Evolutionary conservation across 2,888 invertebrate genomes (phyloP).

Genomic region (Linhomoeus sp.): DNA sequence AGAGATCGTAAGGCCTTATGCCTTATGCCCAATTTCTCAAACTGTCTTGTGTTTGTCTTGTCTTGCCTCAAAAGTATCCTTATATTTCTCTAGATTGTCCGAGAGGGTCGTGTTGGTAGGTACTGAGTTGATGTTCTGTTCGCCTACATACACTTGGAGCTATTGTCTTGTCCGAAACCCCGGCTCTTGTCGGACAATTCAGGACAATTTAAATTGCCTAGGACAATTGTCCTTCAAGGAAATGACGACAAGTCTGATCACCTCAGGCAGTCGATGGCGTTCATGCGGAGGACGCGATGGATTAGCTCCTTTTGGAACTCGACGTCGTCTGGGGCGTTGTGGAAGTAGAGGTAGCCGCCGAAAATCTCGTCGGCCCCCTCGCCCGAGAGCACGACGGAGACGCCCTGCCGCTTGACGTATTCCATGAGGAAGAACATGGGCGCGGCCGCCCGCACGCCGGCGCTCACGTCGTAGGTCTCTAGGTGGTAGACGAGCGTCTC

Average conservation of each 20-base stretch:
- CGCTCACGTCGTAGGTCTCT: constrained; percentile 73
- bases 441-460: constrained; percentile 55
- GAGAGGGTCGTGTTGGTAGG: no score
- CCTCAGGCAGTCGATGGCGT: constrained; percentile 24
- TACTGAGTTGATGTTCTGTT: constrained; percentile 32
- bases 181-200: no score
- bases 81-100: no score
- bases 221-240: no score
- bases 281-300: constrained; percentile 19
- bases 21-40: no score
- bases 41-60: no score
- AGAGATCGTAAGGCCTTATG: no score
- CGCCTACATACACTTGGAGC: no score
- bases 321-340: constrained; percentile 38
- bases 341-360: constrained; percentile 87
- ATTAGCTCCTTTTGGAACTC: constrained; percentile 26
- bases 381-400: constrained; percentile 50
- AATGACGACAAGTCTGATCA: constrained; percentile 13
- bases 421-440: constrained; percentile 29
- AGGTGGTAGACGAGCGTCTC: constrained; percentile 48
- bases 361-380: constrained; percentile 87
- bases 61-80: no score
- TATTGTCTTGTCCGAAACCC: constrained; percentile 29
- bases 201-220: no score
- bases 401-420: constrained; percentile 17